Percentiles rank a stretch among this genome's conserved stretches.
These are phyloP conservation scores for Drosophila kambysellisi DNA, from an alignment of 2,888 invertebrate genomes.

Conservation along the genomic window DNA sequence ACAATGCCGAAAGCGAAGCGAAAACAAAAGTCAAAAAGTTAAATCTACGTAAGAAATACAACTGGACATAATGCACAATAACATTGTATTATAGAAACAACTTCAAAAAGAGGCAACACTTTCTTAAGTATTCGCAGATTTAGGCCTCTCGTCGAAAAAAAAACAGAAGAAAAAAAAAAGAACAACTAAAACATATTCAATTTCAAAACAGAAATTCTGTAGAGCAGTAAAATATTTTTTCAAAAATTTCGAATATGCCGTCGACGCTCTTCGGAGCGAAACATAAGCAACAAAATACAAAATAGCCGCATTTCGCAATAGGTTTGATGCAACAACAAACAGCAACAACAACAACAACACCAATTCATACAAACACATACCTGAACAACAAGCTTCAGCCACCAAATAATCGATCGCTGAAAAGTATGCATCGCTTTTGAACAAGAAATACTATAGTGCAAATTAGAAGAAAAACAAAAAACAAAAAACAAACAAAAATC, in stretches of 20 bases:
- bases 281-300: constrained; percentile 22
- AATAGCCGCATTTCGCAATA: constrained; percentile 46
- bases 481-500: constrained; percentile 42
- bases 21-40: constrained; percentile 71
- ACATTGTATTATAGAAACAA: constrained; percentile 24
- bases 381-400: constrained; percentile 32
- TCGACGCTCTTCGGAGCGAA: constrained; percentile 24
- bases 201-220: constrained; percentile 67
- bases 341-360: constrained; percentile 29
- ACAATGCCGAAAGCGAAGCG: constrained; percentile 66
- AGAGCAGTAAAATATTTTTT: constrained; percentile 68
- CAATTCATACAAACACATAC: constrained; percentile 32
- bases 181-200: constrained; percentile 2
- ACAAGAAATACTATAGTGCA: constrained; percentile 65
- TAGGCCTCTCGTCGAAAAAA: constrained; percentile 52
- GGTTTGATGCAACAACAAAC: constrained; percentile 35
- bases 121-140: constrained; percentile 35
- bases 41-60: constrained; percentile 75
- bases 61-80: constrained; percentile 63
- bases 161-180: constrained; percentile 16
- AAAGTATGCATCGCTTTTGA: constrained; percentile 42
- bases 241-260: constrained; percentile 60
- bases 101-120: constrained; percentile 41
- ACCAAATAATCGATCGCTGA: constrained; percentile 27
- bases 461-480: constrained; percentile 66